Evolutionary conservation across 2,888 invertebrate genomes (phyloP), one percentile per base, ranked within the genome.

Genomic region (Mylabris sibirica): DNA sequence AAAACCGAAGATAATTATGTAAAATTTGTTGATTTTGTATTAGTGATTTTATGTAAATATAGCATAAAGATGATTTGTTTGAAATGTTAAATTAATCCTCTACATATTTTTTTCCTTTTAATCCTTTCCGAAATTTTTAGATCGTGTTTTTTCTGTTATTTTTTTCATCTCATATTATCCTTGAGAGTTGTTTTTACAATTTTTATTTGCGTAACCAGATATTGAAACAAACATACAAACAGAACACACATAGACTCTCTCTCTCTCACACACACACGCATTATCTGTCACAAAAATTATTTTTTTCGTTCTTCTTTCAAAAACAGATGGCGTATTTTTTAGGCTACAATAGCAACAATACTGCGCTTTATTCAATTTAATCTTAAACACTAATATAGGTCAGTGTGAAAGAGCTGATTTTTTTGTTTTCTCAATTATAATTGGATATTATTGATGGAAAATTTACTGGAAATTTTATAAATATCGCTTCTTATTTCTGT

Each of bases 131-230:
- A 59, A 64, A 67, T 65, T 63, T 59, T 53, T 68, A 66, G 17
- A 34, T n/a, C 49, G 30, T 30, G 30, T 30, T 30, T 30, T n/a
- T 30, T 11, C 0, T n/a, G 9, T 49, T 22, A 8, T 49, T 65
- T 60, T 70, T n/a, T 44, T 44, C 17, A 2, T 44, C 41, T 5
- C 1, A n/a, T 41, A 6, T 22, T 72, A 65, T 68, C 73, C 73
- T 73, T 73, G 73, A 72, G 66, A 70, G 63, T 71, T 71, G 71
- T 73, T 73, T 72, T 71, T 65, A 63, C 60, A 64, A 57, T 66
- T 68, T 67, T 70, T 72, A 68, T 72, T 72, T 72, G 72, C 72
- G 68, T 64, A 72, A 68, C 70, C 70, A 72, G 68, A 70, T 68
- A 72, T 66, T 68, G 66, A 60, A 66, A 70, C 70, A 72, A 72